Percentiles rank a stretch among this genome's conserved stretches.
Conservation (phyloP, 35 echinoderm and acorn worm species). For the Diadema setosum region DNA sequence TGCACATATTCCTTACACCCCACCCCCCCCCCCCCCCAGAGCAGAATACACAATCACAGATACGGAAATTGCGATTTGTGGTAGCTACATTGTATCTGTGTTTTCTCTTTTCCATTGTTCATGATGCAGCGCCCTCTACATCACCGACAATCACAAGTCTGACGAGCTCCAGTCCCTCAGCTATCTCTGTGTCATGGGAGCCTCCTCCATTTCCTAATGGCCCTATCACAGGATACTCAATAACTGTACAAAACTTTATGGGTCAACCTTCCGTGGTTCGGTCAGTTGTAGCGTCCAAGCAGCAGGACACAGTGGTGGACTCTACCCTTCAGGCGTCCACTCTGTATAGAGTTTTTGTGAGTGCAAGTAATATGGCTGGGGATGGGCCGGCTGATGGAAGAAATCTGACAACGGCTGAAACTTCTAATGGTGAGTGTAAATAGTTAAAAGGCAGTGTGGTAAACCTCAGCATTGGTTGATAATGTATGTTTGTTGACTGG, state of each 20-base stretch:
- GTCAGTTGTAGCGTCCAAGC: neutral
- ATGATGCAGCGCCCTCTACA: constrained; percentile 48
- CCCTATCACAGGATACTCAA: constrained; percentile 14
- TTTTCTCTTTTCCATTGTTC: no score
- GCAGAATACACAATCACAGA: no score
- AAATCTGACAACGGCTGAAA: constrained; percentile 41
- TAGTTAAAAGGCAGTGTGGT: no score
- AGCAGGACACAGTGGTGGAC: constrained; percentile 1
- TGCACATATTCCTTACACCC: no score
- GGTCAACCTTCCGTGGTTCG: neutral
- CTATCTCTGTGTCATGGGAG: constrained; percentile 62
- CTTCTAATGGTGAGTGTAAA: constrained; percentile 25
- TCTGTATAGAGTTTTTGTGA: constrained; percentile 42
- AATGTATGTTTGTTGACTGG: no score
- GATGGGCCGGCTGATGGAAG: neutral
- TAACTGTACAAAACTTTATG: neutral
- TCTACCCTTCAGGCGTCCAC: constrained; percentile 4
- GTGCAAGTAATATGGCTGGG: constrained; percentile 61
- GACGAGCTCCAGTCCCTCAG: constrained; percentile 44
- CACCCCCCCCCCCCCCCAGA: no score
- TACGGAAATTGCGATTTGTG: no score
- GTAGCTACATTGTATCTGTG: no score
- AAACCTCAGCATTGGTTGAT: no score
- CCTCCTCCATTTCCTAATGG: constrained; percentile 60
- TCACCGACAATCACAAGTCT: constrained; percentile 72